Percentiles rank a stretch among this genome's conserved stretches.
These are phyloP conservation scores for Datnioides undecimradiatus DNA, from an alignment of 2,113 vertebrate genomes.

Conservation along the genomic window DNA sequence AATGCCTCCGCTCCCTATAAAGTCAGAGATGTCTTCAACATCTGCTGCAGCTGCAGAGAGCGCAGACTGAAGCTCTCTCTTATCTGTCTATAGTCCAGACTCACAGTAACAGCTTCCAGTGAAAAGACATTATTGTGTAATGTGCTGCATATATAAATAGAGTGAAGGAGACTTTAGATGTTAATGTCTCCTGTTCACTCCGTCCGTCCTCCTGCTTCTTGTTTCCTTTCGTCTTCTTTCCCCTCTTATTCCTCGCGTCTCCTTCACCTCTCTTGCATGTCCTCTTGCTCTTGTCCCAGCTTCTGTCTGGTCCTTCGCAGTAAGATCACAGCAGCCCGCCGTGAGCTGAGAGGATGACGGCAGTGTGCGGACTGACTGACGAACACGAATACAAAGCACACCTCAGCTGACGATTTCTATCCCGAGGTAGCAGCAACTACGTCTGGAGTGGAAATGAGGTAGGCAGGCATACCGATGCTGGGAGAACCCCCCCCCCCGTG, in stretches of 20 bases:
- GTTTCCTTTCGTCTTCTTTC: slow-evolving; percentile 27
- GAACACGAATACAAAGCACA: slow-evolving; percentile 27
- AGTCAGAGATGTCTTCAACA: slow-evolving; percentile 69
- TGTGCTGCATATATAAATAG: slow-evolving; percentile 26
- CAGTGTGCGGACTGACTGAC: slow-evolving; percentile 28
- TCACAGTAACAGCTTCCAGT: slow-evolving; percentile 51
- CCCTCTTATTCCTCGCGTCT: slow-evolving; percentile 22
- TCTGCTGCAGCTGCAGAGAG: slow-evolving; percentile 61
- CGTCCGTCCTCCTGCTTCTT: slow-evolving; percentile 31
- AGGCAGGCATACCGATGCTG: slow-evolving; percentile 67
- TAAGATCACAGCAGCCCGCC: slow-evolving; percentile 50
- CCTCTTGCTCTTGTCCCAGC: slow-evolving; percentile 43
- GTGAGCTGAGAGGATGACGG: slow-evolving; percentile 49
- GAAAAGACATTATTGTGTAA: slow-evolving; percentile 41
- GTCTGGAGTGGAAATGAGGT: slow-evolving; percentile 68
- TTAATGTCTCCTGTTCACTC: slow-evolving; percentile 24
- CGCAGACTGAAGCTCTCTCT: slow-evolving; percentile 42
- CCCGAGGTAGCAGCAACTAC: slow-evolving; percentile 47
- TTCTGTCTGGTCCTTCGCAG: slow-evolving; percentile 59
- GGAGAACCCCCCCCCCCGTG: slow-evolving; percentile 70
- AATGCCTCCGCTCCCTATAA: slow-evolving; percentile 61
- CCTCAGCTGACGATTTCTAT: slow-evolving; percentile 46
- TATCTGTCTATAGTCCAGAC: slow-evolving; percentile 49
- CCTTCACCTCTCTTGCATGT: slow-evolving; percentile 42
- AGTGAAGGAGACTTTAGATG: slow-evolving; percentile 4